A percentile compares a stretch with the other conserved stretches of the same genome.
These are phyloP conservation scores for Cettia cetti DNA, from an alignment of 2,113 vertebrate species.

Conservation along the genomic window DNA sequence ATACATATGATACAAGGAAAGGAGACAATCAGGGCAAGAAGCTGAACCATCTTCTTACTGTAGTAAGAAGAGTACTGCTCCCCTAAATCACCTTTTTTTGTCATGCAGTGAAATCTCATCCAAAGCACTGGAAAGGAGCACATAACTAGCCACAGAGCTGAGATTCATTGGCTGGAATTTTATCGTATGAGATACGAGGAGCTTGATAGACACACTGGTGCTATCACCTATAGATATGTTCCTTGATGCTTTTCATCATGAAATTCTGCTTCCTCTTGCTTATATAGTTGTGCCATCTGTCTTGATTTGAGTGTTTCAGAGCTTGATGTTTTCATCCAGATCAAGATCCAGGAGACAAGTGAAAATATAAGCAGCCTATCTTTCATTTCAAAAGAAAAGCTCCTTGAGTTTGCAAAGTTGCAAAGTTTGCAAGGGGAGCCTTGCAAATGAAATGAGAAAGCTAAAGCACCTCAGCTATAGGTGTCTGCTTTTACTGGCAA, in stretches of 20 bases:
- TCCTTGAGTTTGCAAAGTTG: not conserved
- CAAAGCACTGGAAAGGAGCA: not conserved
- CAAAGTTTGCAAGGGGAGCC: not conserved
- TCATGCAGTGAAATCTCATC: not conserved
- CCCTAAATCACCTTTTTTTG: not conserved
- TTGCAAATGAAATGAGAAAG: not conserved
- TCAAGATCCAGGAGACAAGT: constrained; percentile 27
- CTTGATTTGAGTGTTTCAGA: not conserved
- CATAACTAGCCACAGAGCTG: not conserved
- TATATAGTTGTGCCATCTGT: constrained; percentile 21
- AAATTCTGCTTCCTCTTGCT: constrained; percentile 19
- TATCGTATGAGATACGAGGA: not conserved
- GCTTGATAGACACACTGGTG: not conserved
- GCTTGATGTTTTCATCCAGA: constrained; percentile 30
- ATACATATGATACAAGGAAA: not conserved
- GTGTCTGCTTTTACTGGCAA: not conserved
- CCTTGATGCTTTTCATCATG: constrained; percentile 9
- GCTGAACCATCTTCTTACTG: not conserved
- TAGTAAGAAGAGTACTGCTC: not conserved
- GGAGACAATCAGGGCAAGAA: not conserved
- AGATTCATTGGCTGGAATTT: not conserved
- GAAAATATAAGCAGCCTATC: constrained; percentile 9
- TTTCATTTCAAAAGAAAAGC: not conserved
- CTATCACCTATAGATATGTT: not conserved
- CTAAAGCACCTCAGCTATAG: not conserved